Percentiles rank a stretch among this genome's conserved stretches.
phyloP scores from a whole-genome alignment of 2,113 vertebrate genomes.

The Xiphophorus maculatus region DNA sequence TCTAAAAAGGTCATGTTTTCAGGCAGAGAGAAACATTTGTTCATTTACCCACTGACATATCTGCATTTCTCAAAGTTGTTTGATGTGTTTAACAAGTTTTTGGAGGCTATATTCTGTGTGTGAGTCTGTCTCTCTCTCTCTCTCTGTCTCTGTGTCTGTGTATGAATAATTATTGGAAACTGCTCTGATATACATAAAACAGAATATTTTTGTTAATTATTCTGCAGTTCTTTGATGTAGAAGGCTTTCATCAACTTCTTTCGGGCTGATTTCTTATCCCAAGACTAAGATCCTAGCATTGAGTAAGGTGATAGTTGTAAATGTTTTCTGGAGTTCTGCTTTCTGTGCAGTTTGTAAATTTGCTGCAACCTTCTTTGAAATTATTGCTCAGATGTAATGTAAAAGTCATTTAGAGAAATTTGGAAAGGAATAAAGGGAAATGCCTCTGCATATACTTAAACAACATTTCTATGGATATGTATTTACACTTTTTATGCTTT shows the following conservation, averaged over 20 bases:
- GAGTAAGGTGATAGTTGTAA: neutral
- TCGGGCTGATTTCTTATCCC: neutral
- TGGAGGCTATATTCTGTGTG: neutral
- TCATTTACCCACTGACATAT: conserved; percentile 40
- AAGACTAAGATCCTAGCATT: neutral
- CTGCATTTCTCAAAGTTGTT: conserved; percentile 22
- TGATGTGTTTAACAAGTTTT: conserved; percentile 36
- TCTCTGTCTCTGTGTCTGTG: neutral
- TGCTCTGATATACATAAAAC: neutral
- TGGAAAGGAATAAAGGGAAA: neutral
- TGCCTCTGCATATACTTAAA: too few species aligned
- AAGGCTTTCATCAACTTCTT: neutral
- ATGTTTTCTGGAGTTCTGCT: neutral
- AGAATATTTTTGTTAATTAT: neutral
- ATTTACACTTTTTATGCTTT: too few species aligned
- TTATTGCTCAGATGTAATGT: too few species aligned
- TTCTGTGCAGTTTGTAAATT: neutral
- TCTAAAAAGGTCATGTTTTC: conserved; percentile 56
- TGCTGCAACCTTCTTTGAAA: neutral
- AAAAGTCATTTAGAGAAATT: neutral
- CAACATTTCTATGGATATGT: too few species aligned
- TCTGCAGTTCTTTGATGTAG: neutral
- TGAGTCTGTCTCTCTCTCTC: neutral
- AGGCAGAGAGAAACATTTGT: conserved; percentile 51
- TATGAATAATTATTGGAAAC: neutral